Conservation (phyloP, 1,140 invertebrate genomes). For the Conus ventricosus region DNA sequence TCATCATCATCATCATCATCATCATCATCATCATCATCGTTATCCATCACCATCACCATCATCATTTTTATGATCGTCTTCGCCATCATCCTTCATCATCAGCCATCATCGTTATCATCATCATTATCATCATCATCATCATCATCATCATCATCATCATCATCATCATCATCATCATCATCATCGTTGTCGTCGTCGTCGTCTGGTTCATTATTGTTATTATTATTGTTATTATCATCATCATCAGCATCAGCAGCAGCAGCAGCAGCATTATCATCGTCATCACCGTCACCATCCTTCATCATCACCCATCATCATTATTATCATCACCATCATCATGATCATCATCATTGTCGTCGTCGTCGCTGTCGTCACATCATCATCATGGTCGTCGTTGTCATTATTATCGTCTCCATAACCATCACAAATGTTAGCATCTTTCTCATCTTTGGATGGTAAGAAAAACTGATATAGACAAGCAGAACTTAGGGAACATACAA, state of each 20-base stretch:
- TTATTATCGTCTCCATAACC: not conserved
- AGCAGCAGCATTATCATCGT: not conserved
- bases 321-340: not conserved
- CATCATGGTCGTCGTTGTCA: too few relatives aligned
- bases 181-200: too few relatives aligned
- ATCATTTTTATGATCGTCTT: too few relatives aligned
- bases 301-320: too few relatives aligned
- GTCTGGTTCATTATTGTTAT: too few relatives aligned
- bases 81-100: not conserved
- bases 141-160: conserved; percentile 14
- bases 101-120: too few relatives aligned
- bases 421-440: not conserved
- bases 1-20: not conserved
- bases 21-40: conserved; percentile 7
- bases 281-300: not conserved
- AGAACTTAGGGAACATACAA: too few relatives aligned
- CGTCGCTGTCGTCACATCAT: not conserved
- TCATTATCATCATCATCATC: not conserved
- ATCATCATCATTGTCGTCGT: not conserved
- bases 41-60: conserved; percentile 11
- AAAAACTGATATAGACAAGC: too few relatives aligned
- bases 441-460: not conserved
- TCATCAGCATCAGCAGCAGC: too few relatives aligned
- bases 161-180: not conserved
- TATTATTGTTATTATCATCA: not conserved